phyloP scores from a whole-genome alignment of 2,113 vertebrate species.

The Amphilophus citrinellus region DNA sequence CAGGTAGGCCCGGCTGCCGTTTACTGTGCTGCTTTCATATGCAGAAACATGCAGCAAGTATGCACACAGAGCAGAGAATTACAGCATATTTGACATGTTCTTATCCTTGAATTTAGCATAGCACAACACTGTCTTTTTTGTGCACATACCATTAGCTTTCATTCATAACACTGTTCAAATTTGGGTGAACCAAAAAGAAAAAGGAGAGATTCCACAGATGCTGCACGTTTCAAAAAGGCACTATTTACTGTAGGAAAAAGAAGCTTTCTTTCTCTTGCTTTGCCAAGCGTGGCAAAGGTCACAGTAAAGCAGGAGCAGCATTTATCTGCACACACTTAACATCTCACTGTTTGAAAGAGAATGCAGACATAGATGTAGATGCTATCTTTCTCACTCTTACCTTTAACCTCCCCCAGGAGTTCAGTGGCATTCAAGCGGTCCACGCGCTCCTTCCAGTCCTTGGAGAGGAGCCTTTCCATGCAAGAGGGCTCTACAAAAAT shows the following conservation, averaged over 20 bases:
- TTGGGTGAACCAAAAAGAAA: neutral
- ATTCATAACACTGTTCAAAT: conserved; percentile 4
- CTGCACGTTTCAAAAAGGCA: conserved; percentile 11
- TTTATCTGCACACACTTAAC: neutral
- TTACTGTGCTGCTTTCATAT: conserved; percentile 35
- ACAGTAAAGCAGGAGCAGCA: neutral
- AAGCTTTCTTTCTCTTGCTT: neutral
- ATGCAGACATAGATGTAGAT: neutral
- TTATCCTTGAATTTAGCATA: conserved; percentile 16
- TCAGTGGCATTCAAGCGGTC: conserved; percentile 91
- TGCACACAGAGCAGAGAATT: conserved; percentile 26
- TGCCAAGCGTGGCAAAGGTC: neutral
- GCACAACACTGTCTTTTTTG: neutral
- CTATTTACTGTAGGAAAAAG: neutral
- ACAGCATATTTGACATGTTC: conserved; percentile 6
- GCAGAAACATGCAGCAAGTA: conserved; percentile 31
- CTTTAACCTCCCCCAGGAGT: conserved; percentile 95
- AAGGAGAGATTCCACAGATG: neutral
- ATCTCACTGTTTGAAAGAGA: neutral
- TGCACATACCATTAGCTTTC: neutral
- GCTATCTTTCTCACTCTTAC: conserved; percentile 70
- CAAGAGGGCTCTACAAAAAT: conserved; percentile 86
- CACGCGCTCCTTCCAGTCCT: conserved; percentile 96
- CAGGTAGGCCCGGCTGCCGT: conserved; percentile 3
- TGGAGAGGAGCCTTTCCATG: conserved; percentile 93